Percentiles rank a stretch among this genome's conserved stretches.
Conservation (phyloP, 2,113 vertebrate species). For the Nannospalax galili region DNA sequence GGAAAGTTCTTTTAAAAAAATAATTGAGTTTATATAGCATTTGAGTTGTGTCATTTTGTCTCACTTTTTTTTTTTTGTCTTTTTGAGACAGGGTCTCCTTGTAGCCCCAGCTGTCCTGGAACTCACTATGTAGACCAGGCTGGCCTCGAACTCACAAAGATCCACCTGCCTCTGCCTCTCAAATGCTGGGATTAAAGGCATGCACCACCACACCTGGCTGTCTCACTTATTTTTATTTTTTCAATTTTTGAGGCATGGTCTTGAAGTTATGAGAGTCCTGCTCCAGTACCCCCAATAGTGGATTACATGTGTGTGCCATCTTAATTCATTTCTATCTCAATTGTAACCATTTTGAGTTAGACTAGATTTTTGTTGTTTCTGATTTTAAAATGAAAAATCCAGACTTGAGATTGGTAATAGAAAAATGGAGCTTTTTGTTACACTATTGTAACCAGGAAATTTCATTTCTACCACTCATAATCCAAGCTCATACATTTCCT, state of each 20-base stretch:
- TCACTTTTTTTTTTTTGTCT: no score
- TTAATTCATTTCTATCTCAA: not conserved
- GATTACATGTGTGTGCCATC: not conserved
- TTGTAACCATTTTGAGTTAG: not conserved
- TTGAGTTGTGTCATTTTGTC: not conserved
- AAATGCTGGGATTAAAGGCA: no score
- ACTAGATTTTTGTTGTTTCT: not conserved
- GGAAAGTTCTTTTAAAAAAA: not conserved
- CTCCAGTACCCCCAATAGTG: not conserved
- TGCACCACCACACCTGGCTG: no score
- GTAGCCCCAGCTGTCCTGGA: no score
- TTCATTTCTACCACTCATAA: no score
- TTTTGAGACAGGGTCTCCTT: no score
- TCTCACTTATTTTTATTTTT: not conserved
- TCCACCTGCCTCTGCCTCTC: no score
- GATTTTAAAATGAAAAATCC: not conserved
- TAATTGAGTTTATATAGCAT: slow-evolving; percentile 23
- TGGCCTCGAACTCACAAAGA: no score
- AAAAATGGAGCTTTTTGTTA: slow-evolving; percentile 24
- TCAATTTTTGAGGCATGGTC: not conserved
- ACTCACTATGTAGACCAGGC: no score
- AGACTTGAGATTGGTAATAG: not conserved
- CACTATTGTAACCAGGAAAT: not conserved
- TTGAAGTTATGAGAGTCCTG: not conserved
- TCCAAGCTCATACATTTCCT: not conserved